These are phyloP conservation scores for Euleptes europaea DNA, from an alignment of 2,113 vertebrate genomes.

Conservation along the genomic window DNA sequence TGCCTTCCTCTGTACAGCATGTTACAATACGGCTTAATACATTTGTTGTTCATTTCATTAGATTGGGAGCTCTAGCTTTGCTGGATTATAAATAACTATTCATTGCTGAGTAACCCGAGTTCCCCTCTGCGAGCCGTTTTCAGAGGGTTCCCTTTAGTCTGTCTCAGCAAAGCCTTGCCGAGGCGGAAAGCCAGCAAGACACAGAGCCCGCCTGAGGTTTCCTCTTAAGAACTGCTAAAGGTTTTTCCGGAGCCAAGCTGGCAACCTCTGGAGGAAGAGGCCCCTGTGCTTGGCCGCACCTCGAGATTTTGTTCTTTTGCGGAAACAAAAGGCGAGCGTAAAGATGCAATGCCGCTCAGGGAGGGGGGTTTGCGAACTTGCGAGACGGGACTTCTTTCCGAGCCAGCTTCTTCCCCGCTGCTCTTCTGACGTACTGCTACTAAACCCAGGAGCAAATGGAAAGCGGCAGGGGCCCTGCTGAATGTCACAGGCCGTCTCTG, in stretches of 20 bases:
- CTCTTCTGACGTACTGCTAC: not conserved
- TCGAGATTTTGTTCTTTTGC: not conserved
- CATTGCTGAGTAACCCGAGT: not conserved
- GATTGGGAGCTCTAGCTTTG: not conserved
- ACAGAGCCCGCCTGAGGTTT: not conserved
- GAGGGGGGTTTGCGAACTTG: not conserved
- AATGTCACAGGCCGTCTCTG: not conserved
- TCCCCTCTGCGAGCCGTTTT: not conserved
- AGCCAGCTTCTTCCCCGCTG: not conserved
- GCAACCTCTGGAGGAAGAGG: not conserved
- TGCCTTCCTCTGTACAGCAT: too few species aligned
- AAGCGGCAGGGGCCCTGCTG: not conserved
- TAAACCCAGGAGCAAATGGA: not conserved
- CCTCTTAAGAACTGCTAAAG: not conserved
- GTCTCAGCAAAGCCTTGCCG: not conserved
- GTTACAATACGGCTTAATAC: not conserved
- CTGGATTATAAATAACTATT: not conserved
- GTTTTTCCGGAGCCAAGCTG: constrained; percentile 9
- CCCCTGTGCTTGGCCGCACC: not conserved
- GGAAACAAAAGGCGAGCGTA: not conserved
- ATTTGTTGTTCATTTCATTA: not conserved
- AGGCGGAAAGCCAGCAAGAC: constrained; percentile 9
- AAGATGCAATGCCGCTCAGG: not conserved
- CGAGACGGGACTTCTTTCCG: not conserved
- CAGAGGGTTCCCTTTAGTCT: constrained; percentile 3